Base-by-base conservation (phyloP, 2,888 invertebrate species). In the Meteorus colon region DNA sequence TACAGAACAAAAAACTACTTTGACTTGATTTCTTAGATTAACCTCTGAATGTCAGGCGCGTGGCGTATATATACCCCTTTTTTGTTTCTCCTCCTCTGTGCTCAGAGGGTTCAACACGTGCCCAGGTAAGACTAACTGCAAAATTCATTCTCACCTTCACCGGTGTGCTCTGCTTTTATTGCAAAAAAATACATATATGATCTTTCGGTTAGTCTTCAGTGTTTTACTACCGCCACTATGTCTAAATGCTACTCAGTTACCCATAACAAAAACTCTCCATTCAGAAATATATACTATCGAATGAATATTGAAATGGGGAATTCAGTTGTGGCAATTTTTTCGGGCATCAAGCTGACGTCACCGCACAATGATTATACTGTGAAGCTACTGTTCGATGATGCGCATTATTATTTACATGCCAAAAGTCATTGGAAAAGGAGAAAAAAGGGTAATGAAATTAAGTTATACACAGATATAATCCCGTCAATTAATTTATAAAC, bases 11-110 rank as follows among this genome's bases (percentile, higher is more conserved):
- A 87, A 87, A 87, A 84, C 85, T 83, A 85, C 86, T 85, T 86
- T 85, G 85, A 88, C 86, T 87, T 87, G 87, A 88, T 87, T 88
- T 83, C 86, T 84, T 82, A 82, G 88, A 88, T 88, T 86, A 87
- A 86, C 86, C 86, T 87, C 84, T 80, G 83, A 85, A 85, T 83
- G 83, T 74, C 79, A 81, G 86, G 85, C 88, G 84, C 88, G 87
- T 86, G 87, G 84, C 86, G 82, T 81, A 84, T 34, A 29, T 41
- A 66, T 84, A 85, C 84, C 79, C 83, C 82, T 83, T 83, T 82
- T 81, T 75, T 77, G 77, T 70, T 69, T 59, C 72, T 73, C 67
- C 70, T 77, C 74, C 75, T 73, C 80, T 77, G n/a, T 76, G 77
- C 75, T 79, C 78, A 68, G 77, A 78, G 81, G 82, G 81, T 80